Conservation (phyloP, 2,797 vertebrate genomes). For the Cyprinodon diabolis region DNA sequence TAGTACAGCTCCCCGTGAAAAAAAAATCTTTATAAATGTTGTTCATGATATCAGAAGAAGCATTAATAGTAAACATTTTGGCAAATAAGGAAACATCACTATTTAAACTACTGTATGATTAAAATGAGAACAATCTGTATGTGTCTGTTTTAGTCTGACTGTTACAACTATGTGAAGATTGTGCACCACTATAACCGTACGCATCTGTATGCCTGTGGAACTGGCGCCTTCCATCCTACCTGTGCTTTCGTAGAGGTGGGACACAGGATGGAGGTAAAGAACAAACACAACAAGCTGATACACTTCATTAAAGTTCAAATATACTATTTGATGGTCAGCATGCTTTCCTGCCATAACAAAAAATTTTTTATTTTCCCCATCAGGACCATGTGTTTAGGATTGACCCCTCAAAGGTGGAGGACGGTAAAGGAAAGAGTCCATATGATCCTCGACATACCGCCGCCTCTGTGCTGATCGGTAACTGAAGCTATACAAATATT, state of each 20-base stretch:
- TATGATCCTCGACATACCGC: conserved; percentile 91
- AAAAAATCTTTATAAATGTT: not conserved
- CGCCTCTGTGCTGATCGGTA: conserved; percentile 92
- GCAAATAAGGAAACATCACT: not conserved
- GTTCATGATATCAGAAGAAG: not conserved
- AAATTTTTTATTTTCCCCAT: conserved; percentile 8
- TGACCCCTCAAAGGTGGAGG: conserved; percentile 82
- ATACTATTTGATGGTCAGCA: not conserved
- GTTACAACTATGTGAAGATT: conserved; percentile 96
- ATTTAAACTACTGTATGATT: not conserved
- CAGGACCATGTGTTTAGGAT: conserved; percentile 91
- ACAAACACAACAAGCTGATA: not conserved
- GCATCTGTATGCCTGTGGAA: conserved; percentile 93
- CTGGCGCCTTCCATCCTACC: conserved; percentile 94
- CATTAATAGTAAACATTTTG: not conserved
- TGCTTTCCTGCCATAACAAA: not conserved
- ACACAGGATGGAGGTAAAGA: conserved; percentile 88
- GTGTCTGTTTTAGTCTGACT: conserved; percentile 85
- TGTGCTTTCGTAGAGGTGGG: conserved; percentile 92
- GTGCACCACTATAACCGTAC: conserved; percentile 93
- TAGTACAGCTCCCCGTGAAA: not conserved
- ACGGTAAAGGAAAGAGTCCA: conserved; percentile 95
- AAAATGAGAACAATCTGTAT: conserved; percentile 10
- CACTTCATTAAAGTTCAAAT: not conserved
- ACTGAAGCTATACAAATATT: conserved; percentile 4